Conservation (phyloP, 2,797 vertebrate genomes). For the Melanogrammus aeglefinus region DNA sequence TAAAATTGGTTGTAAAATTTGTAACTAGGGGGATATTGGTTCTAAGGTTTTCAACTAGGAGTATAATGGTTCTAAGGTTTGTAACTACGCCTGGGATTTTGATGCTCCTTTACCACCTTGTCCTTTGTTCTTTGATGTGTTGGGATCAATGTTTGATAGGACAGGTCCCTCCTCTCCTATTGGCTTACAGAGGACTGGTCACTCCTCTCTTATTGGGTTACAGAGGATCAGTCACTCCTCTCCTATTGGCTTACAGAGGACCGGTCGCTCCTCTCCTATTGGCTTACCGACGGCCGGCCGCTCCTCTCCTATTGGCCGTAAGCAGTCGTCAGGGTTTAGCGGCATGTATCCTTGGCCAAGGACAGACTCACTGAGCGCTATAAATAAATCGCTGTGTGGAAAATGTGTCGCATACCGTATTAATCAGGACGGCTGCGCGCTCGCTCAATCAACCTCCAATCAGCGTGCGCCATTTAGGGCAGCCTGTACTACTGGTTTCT, state of each 20-base stretch:
- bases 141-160: background rate
- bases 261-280: background rate
- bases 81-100: background rate
- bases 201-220: no score
- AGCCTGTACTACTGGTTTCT: background rate
- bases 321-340: background rate
- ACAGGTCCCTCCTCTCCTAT: no score
- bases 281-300: background rate
- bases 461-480: background rate
- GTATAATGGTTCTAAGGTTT: no score
- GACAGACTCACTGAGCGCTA: conserved; percentile 3
- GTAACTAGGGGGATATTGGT: no score
- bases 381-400: conserved; percentile 2
- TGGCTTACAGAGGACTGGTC: no score
- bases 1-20: no score
- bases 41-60: no score
- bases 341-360: conserved; percentile 13
- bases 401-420: conserved; percentile 5
- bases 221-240: background rate
- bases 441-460: background rate
- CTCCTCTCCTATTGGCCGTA: background rate
- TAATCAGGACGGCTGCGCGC: background rate
- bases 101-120: background rate
- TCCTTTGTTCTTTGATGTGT: background rate
- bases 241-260: background rate